These are phyloP conservation scores for Ennomos fuscantarius DNA, from an alignment of 2,888 invertebrate genomes.

Conservation along the genomic window DNA sequence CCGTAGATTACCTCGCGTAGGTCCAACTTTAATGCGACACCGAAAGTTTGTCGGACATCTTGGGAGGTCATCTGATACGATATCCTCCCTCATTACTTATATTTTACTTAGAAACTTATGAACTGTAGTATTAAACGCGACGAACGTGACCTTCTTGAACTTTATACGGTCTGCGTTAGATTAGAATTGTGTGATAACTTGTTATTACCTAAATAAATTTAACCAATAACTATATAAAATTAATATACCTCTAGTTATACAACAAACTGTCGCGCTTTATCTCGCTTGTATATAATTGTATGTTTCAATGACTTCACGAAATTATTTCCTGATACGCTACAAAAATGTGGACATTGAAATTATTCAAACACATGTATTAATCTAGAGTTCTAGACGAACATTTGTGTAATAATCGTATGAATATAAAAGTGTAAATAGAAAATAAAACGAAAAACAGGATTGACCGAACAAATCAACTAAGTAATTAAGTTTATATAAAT, in stretches of 20 bases:
- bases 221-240: background rate
- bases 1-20: slow-evolving; percentile 18
- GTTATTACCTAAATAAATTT: background rate
- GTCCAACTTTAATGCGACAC: slow-evolving; percentile 20
- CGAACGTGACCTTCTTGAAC: slow-evolving; percentile 20
- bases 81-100: slow-evolving; percentile 27
- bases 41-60: slow-evolving; percentile 25
- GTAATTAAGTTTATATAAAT: too few species aligned
- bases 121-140: slow-evolving; percentile 11
- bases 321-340: too few species aligned
- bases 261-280: background rate
- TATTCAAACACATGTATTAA: too few species aligned
- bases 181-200: slow-evolving; percentile 2
- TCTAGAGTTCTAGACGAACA: too few species aligned
- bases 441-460: too few species aligned
- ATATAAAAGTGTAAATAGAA: too few species aligned
- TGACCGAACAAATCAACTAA: too few species aligned
- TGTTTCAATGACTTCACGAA: too few species aligned
- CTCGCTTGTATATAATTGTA: too few species aligned
- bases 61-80: slow-evolving; percentile 28
- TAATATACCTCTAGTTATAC: background rate
- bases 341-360: too few species aligned
- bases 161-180: slow-evolving; percentile 1
- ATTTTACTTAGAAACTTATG: slow-evolving; percentile 15
- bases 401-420: too few species aligned